Base-by-base conservation (phyloP, 2,113 vertebrate genomes). In the Plestiodon gilberti region DNA sequence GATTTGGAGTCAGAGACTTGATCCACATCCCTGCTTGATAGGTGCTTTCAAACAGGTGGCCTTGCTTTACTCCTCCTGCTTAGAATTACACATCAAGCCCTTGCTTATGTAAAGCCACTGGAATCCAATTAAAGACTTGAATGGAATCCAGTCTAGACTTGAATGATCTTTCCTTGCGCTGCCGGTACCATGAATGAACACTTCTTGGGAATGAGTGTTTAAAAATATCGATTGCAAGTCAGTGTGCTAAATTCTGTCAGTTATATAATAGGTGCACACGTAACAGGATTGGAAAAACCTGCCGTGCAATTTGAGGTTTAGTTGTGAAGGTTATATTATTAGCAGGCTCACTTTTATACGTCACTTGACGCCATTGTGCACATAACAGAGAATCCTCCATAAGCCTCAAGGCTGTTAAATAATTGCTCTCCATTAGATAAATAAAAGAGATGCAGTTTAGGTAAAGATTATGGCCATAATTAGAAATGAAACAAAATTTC, bases 51-150 rank as follows among this genome's bases (percentile, higher is more conserved):
- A 84, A 90, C 82, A 95, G 90, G 90, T 88, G 89, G 83, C 40
- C 40, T 77, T n/a, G n/a, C n/a, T n/a, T 83, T 91, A 91, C 86
- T 90, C 75, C 83, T 94, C 78, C 40, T 40, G 48, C 87, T 94
- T 89, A 92, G 93, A 94, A 93, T 94, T 94, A 94, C 85, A 92
- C 78, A 94, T 94, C 94, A 93, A 94, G 92, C 89, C 93, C 95
- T 87, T 86, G 94, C 95, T 96, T 96, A 97, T 94, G 95, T 95
- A 97, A 95, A 97, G 96, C 96, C 97, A 93, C 0, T 77, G 71
- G 94, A 97, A 98, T 97, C 96, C 96, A 96, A 97, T 98, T 98
- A 97, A 96, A 97, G 43, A 91, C 94, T 88, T 48, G 43, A 48
- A 48, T 48, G 43, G 43, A 48, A 91, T 93, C 95, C 95, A 95